Base-by-base conservation (phyloP, 2,888 invertebrate species). In the Tipula confusa region DNA sequence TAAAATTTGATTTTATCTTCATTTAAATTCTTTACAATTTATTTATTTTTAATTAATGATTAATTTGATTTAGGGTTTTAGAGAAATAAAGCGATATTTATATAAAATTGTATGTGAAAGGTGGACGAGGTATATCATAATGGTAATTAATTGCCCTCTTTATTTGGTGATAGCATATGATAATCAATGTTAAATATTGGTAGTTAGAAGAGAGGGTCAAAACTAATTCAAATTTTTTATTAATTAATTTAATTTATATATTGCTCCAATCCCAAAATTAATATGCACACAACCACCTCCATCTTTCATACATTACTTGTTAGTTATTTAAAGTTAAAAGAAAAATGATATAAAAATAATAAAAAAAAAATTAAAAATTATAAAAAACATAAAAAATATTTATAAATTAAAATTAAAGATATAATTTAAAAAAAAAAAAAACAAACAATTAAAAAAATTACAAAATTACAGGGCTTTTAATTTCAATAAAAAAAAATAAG, bases 401-500 rank as follows among this genome's bases (percentile, higher is more conserved):
- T 43, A 43, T 43, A 43, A n/a, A 43, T 43, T 43, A 43, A 43
- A 64, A 64, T 64, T 64, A 64, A 64, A 64, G 24, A 24, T 24
- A 64, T 64, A 18, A 64, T 43, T 43, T 24, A 64, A 64, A 64
- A 64, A 64, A 64, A 18, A 64, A 18, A 64, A 64, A n/a, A n/a
- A 64, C 15, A 7, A 43, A 43, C 9, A 38, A 33, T 33, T 33
- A 33, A 18, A 48, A 48, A 48, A 48, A 18, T 48, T 18, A 18
- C 64, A 64, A 64, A 64, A 64, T 64, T 64, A 64, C 64, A 64
- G 64, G 64, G 64, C 64, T 64, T 64, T 64, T 64, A 24, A 64
- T 64, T 64, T 64, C 18, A 64, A 43, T 2, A 43, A 31, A 31
- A n/a, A 38, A 64, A 24, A 24, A 64, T 64, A 64, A 64, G 24